Conservation (phyloP, 2,113 vertebrate genomes). For the Periophthalmus modestus region DNA sequence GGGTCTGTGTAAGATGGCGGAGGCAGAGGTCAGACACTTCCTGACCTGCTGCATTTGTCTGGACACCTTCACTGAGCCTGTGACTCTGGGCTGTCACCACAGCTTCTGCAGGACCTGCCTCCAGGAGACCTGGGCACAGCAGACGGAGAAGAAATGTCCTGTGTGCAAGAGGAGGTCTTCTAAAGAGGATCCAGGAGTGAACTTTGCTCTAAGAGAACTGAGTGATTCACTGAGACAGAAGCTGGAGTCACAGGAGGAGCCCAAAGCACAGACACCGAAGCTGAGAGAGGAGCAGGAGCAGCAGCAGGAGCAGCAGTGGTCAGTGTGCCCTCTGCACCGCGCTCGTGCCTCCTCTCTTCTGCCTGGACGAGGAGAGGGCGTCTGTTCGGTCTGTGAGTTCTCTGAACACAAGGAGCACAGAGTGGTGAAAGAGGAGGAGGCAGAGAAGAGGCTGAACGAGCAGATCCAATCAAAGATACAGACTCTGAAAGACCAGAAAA, state of each 20-base stretch:
- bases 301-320: not conserved
- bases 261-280: not conserved
- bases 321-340: not conserved
- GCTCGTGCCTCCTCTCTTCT: not conserved
- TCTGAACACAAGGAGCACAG: conserved; percentile 10
- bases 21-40: not conserved
- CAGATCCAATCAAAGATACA: not conserved
- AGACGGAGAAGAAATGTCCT: conserved; percentile 9
- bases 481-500: not conserved
- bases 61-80: conserved; percentile 36
- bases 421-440: conserved; percentile 25
- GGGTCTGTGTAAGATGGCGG: conserved; percentile 17
- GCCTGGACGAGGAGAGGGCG: not conserved
- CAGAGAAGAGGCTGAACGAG: not conserved
- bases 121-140: conserved; percentile 29
- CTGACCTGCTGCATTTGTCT: conserved; percentile 44
- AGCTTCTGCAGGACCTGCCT: conserved; percentile 48
- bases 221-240: not conserved
- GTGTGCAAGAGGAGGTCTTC: not conserved
- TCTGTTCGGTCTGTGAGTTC: conserved; percentile 43
- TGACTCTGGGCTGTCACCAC: conserved; percentile 4
- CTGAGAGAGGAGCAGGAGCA: not conserved
- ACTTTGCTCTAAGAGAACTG: not conserved
- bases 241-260: not conserved
- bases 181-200: not conserved